Conservation (phyloP, 2,797 vertebrate genomes). For the Gila robusta region DNA sequence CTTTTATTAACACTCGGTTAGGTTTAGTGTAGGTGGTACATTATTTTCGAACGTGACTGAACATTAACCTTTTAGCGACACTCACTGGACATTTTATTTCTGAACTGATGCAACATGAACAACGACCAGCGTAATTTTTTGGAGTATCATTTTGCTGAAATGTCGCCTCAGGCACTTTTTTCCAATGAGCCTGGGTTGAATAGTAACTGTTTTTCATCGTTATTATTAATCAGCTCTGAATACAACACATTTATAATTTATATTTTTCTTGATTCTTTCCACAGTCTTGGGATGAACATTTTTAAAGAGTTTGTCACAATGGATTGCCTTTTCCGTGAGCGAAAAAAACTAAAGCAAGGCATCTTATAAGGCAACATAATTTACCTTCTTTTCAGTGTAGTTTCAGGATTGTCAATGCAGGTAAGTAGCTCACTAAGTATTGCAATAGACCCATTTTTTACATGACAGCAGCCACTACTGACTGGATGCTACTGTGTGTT, state of each 20-base stretch:
- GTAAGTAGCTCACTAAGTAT: background rate
- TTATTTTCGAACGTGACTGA: background rate
- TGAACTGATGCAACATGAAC: background rate
- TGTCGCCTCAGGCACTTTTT: background rate
- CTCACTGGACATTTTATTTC: background rate
- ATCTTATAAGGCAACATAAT: background rate
- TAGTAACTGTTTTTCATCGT: background rate
- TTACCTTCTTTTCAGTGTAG: background rate
- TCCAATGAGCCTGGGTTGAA: background rate
- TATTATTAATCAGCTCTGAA: background rate
- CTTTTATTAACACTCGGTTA: background rate
- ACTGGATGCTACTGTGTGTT: constrained; percentile 48
- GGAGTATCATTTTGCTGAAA: background rate
- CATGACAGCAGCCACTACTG: constrained; percentile 34
- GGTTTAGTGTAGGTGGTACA: background rate
- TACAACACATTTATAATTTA: background rate
- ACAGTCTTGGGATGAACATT: background rate
- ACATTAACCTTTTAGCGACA: background rate
- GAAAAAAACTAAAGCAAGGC: background rate
- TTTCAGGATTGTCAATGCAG: background rate
- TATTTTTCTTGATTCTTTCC: background rate
- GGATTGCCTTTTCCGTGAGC: background rate
- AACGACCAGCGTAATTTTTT: background rate
- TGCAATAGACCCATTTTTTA: constrained; percentile 9
- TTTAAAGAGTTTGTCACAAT: background rate